Evolutionary conservation across 37 sponge, comb jelly and placozoan species (phyloP).

Genomic region (Diacarnus erythraeanus): DNA sequence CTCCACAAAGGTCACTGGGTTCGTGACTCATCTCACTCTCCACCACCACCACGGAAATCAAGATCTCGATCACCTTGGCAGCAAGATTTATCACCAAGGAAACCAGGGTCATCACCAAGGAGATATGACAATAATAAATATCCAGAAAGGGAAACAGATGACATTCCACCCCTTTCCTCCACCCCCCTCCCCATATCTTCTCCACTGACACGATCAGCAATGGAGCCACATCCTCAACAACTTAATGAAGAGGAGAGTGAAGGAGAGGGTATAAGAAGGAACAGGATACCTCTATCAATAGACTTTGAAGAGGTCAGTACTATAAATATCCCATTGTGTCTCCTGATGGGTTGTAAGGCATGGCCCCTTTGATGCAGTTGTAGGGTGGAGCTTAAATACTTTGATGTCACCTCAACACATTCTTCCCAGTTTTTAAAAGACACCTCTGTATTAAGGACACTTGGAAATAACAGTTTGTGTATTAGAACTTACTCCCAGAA

Average conservation of each 20-base stretch:
- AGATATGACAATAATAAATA: not conserved
- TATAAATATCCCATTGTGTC: too few species aligned
- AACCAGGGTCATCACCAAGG: not conserved
- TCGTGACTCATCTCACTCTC: not conserved
- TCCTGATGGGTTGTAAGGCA: too few species aligned
- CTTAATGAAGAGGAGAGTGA: not conserved
- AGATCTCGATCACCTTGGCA: not conserved
- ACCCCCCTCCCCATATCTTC: not conserved
- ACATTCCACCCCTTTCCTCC: not conserved
- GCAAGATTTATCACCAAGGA: not conserved
- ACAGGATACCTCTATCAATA: too few species aligned
- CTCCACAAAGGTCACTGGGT: not conserved
- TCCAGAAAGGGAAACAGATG: not conserved
- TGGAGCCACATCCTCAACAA: not conserved
- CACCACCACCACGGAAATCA: not conserved
- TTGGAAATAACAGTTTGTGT: too few species aligned
- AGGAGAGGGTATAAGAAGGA: not conserved
- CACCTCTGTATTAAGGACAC: too few species aligned
- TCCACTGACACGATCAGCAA: not conserved
- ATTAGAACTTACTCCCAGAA: too few species aligned
- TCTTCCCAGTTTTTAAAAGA: too few species aligned
- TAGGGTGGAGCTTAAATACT: too few species aligned
- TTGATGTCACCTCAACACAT: too few species aligned
- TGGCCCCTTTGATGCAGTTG: too few species aligned
- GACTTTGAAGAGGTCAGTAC: too few species aligned